Base-by-base conservation (phyloP, 2,888 invertebrate species). In the Erannis defoliaria region DNA sequence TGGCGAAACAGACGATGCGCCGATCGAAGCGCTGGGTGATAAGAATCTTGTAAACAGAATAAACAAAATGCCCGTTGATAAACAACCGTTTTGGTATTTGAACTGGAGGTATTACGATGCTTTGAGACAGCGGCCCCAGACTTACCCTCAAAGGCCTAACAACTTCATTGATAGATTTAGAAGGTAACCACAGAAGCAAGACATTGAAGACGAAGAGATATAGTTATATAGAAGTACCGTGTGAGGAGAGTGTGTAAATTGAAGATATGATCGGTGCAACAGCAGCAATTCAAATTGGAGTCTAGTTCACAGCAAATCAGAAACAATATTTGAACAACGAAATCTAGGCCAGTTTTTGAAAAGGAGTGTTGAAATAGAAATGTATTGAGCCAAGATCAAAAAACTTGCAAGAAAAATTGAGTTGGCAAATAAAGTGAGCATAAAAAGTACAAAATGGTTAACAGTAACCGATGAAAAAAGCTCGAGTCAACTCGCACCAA, bases 21-120 rank as follows among this genome's bases (percentile, higher is more conserved):
- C 96, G 0, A 86, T 94, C 6, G 94, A 95, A 74, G 95, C 95
- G 0, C 84, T 89, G 58, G 94, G 94, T 8, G 95, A 96, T 71
- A 79, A 75, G 21, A 83, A 90, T 18, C 81, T 94, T n/a, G 88
- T 95, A 0, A 90, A 95, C 60, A 84, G 94, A 60, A 79, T 96
- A 6, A 93, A 93, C 66, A 79, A 86, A 14, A 88, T 95, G 90
- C 96, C 96, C 0, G 77, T 87, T 37, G 95, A 96, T 38, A 90
- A 94, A 37, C 92, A 93, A 72, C 96, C 96, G 0, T 96, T 95
- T 79, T 96, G 96, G 96, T 94, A 94, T 57, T 66, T 96, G 18
- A 96, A 96, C 77, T 94, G 94, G 72, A 88, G 93, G 51, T 94
- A 94, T 0, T 95, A 96, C 43, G 94, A 96, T 66, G 90, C 86